phyloP scores from a whole-genome alignment of 2,797 vertebrate genomes.

The Pyrocephalus nanus region DNA sequence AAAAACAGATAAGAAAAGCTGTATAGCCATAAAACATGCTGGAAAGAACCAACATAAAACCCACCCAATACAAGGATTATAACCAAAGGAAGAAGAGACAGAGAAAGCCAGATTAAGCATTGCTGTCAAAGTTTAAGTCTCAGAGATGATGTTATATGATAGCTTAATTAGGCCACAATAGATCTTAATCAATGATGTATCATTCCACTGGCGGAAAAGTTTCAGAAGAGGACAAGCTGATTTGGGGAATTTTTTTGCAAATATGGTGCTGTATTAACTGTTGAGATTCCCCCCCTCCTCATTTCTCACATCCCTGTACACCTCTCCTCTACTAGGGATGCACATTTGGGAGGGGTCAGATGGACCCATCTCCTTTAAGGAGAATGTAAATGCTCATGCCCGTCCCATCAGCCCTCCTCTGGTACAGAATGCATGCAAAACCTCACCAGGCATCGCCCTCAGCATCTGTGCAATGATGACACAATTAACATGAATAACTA shows the following conservation, averaged over 20 bases:
- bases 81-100: not conserved
- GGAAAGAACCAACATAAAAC: not conserved
- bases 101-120: not conserved
- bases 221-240: not conserved
- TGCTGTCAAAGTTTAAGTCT: not conserved
- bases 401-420: not conserved
- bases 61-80: not conserved
- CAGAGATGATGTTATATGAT: not conserved
- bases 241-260: not conserved
- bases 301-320: not conserved
- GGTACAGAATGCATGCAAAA: rapidly evolving
- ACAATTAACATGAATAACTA: slow-evolving; percentile 40
- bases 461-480: not conserved
- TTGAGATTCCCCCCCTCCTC: not conserved
- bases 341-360: not conserved
- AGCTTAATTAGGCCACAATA: slow-evolving; percentile 3
- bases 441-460: not conserved
- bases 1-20: slow-evolving; percentile 38
- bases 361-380: not conserved
- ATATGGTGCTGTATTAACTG: rapidly evolving
- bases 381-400: not conserved
- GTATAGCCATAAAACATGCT: not conserved
- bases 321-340: not conserved
- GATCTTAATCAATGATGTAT: not conserved
- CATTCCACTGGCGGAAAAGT: not conserved